These are phyloP conservation scores for Sander lucioperca DNA, from an alignment of 2,113 vertebrate species.

Conservation along the genomic window DNA sequence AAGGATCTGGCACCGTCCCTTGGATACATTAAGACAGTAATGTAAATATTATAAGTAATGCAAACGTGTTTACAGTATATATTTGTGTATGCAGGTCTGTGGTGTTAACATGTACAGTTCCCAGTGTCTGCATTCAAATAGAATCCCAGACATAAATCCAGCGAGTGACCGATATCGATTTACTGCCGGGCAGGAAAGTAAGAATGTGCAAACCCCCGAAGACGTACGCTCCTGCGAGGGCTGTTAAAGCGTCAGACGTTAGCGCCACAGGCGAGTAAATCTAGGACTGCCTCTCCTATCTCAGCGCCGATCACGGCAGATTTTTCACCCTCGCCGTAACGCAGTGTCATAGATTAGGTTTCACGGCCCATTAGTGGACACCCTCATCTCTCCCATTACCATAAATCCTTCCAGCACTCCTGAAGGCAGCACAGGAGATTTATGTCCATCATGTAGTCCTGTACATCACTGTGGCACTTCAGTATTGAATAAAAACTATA, in stretches of 20 bases:
- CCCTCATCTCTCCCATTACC: conserved; percentile 68
- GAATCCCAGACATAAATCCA: conserved; percentile 59
- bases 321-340: conserved; percentile 62
- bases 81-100: conserved; percentile 1
- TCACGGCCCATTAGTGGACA: conserved; percentile 73
- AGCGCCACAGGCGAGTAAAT: conserved; percentile 44
- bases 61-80: conserved; percentile 26
- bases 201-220: conserved; percentile 48
- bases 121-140: conserved; percentile 54
- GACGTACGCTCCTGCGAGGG: conserved; percentile 31
- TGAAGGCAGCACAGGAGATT: conserved; percentile 60
- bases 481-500: conserved; percentile 54
- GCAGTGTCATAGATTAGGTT: conserved; percentile 76
- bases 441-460: conserved; percentile 43
- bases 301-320: conserved; percentile 28
- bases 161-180: conserved; percentile 52
- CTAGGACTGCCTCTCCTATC: conserved; percentile 34
- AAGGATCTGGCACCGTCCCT: not conserved
- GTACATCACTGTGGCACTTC: conserved; percentile 45
- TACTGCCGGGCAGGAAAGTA: conserved; percentile 18
- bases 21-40: conserved; percentile 8
- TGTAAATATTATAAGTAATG: conserved; percentile 4
- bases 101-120: conserved; percentile 38
- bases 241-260: conserved; percentile 46
- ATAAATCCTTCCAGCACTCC: conserved; percentile 71